These are phyloP conservation scores for Phenganax stokvisi DNA, from an alignment of 92 coral and sea anemone genomes.

Conservation along the genomic window DNA sequence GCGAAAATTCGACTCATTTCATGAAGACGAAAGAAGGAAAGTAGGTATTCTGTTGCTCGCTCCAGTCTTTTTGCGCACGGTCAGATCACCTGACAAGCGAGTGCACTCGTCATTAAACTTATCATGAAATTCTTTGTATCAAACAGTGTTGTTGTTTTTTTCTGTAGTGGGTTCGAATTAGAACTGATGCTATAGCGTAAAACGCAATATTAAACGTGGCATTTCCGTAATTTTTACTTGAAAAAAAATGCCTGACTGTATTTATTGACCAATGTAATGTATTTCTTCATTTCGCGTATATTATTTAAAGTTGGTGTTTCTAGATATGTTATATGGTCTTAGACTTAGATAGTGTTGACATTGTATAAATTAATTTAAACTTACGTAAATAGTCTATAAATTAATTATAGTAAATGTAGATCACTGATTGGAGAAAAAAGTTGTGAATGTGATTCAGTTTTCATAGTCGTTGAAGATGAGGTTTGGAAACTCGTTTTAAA, in stretches of 20 bases:
- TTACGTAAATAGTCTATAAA: constrained; percentile 28
- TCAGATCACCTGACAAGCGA: not conserved
- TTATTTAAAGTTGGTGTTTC: constrained; percentile 28
- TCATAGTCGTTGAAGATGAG: too few species aligned
- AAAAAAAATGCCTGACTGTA: not conserved
- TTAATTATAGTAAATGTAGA: constrained; percentile 6
- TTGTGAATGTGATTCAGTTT: too few species aligned
- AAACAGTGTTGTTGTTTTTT: not conserved
- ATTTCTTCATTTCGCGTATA: constrained; percentile 13
- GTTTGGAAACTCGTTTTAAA: too few species aligned
- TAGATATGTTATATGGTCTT: constrained; percentile 1
- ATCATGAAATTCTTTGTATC: not conserved
- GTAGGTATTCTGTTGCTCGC: too few species aligned
- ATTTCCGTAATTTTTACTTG: constrained; percentile 22
- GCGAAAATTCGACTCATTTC: too few species aligned
- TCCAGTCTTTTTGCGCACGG: not conserved
- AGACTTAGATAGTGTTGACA: constrained; percentile 14
- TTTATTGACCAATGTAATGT: constrained; percentile 25
- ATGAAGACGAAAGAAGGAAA: too few species aligned
- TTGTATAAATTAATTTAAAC: constrained; percentile 39
- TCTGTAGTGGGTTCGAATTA: constrained; percentile 8
- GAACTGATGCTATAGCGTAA: not conserved
- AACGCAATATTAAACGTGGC: constrained; percentile 17
- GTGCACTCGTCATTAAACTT: not conserved
- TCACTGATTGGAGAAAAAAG: not conserved